Evolutionary conservation across 1,140 invertebrate species (phyloP).

Genomic region (Musca vetustissima): DNA sequence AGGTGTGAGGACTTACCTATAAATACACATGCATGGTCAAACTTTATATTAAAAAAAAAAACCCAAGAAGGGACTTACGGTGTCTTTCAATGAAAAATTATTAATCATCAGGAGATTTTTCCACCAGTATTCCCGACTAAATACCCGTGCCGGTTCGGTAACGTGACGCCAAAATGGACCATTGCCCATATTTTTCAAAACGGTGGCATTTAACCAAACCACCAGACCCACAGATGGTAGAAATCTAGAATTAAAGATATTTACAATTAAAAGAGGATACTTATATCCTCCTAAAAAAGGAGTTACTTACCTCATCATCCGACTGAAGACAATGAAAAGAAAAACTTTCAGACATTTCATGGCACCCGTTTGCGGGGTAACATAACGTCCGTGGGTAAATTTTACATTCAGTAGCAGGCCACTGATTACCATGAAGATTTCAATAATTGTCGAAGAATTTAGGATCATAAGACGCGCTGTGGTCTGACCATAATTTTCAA

Average conservation of each 20-base stretch:
- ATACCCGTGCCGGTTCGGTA: slow-evolving; percentile 56
- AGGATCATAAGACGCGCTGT: slow-evolving; percentile 50
- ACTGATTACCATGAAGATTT: slow-evolving; percentile 62
- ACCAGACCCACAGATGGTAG: slow-evolving; percentile 58
- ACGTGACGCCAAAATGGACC: slow-evolving; percentile 59
- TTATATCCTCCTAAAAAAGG: no score
- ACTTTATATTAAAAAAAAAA: slow-evolving; percentile 3
- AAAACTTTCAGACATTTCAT: slow-evolving; percentile 28
- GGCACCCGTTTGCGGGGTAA: slow-evolving; percentile 26
- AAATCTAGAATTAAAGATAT: slow-evolving; percentile 42
- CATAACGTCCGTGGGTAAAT: slow-evolving; percentile 46
- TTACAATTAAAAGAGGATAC: background rate
- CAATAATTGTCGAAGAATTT: slow-evolving; percentile 58
- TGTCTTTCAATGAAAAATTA: slow-evolving; percentile 49
- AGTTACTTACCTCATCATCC: slow-evolving; percentile 5
- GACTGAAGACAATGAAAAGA: background rate
- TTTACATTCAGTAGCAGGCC: slow-evolving; percentile 60
- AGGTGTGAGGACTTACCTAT: slow-evolving; percentile 70
- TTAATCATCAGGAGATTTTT: slow-evolving; percentile 67
- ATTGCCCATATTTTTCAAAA: slow-evolving; percentile 51
- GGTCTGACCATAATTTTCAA: slow-evolving; percentile 38
- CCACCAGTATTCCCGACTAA: slow-evolving; percentile 68
- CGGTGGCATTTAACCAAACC: slow-evolving; percentile 58
- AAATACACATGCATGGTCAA: slow-evolving; percentile 40
- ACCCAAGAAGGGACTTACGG: slow-evolving; percentile 26